A percentile compares a stretch with the other conserved stretches of the same genome.
These are phyloP conservation scores for Hippocampus barbouri DNA, from an alignment of 2,113 vertebrate genomes.

Conservation along the genomic window DNA sequence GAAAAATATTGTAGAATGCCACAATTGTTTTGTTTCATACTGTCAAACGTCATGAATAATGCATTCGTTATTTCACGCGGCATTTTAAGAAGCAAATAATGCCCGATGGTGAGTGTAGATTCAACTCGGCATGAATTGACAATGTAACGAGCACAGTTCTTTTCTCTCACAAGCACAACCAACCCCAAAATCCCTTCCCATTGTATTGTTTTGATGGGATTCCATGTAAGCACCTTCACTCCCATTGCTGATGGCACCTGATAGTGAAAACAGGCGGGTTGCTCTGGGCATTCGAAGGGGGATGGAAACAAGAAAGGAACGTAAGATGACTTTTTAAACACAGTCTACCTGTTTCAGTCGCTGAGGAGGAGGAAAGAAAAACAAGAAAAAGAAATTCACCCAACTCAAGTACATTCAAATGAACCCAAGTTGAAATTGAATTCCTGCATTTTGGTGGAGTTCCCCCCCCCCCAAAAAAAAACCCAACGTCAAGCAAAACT, in stretches of 20 bases:
- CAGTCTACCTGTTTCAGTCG: not conserved
- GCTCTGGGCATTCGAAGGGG: conserved; percentile 5
- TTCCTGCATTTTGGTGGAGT: too few species aligned
- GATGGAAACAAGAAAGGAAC: conserved; percentile 16
- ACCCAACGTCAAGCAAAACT: not conserved
- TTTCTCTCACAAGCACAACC: conserved; percentile 15
- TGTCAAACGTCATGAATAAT: conserved; percentile 34
- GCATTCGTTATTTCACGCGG: conserved; percentile 10
- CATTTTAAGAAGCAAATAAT: conserved; percentile 26
- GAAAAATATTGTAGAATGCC: not conserved
- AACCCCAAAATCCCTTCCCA: conserved; percentile 3
- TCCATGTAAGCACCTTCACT: conserved; percentile 10
- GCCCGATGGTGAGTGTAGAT: conserved; percentile 15
- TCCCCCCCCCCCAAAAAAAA: not conserved
- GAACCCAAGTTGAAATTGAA: too few species aligned
- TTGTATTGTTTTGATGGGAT: conserved; percentile 16
- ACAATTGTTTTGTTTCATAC: not conserved
- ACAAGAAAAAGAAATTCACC: too few species aligned
- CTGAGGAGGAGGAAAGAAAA: too few species aligned
- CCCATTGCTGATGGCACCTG: conserved; percentile 24
- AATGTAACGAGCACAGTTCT: conserved; percentile 16
- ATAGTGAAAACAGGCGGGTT: conserved; percentile 23
- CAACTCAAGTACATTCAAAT: too few species aligned
- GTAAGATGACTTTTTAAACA: not conserved
- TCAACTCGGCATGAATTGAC: conserved; percentile 2